Percentiles rank a stretch among this genome's conserved stretches.
These are phyloP conservation scores for Drosophila teissieri DNA, from an alignment of 1,140 invertebrate species.

Conservation along the genomic window DNA sequence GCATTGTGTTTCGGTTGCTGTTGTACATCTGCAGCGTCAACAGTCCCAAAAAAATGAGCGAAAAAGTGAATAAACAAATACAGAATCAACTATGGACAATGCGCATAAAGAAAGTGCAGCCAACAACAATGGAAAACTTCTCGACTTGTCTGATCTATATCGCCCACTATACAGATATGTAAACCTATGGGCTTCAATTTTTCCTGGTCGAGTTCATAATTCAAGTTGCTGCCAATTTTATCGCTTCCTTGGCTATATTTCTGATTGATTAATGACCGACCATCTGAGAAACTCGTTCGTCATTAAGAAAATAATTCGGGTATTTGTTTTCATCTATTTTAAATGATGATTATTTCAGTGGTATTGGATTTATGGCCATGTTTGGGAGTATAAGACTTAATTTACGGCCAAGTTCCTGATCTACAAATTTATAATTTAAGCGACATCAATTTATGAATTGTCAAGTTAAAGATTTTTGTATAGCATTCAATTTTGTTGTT, in stretches of 20 bases:
- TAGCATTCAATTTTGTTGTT: not conserved
- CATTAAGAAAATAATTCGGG: slow-evolving; percentile 27
- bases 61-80: slow-evolving; percentile 29
- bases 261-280: slow-evolving; percentile 40
- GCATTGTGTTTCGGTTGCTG: slow-evolving; percentile 18
- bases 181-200: slow-evolving; percentile 8
- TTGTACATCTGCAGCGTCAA: slow-evolving; percentile 40
- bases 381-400: not conserved
- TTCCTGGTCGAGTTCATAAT: slow-evolving; percentile 7
- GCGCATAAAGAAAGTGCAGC: slow-evolving; percentile 14
- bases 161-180: slow-evolving; percentile 1
- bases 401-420: slow-evolving; percentile 15
- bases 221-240: slow-evolving; percentile 10
- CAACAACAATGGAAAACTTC: slow-evolving; percentile 20
- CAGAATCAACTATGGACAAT: slow-evolving; percentile 3
- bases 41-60: slow-evolving; percentile 37
- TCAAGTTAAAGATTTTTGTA: not conserved
- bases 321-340: slow-evolving; percentile 35
- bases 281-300: slow-evolving; percentile 19
- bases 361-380: slow-evolving; percentile 14
- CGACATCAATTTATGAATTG: slow-evolving; percentile 8
- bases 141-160: not conserved
- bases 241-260: slow-evolving; percentile 13
- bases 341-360: slow-evolving; percentile 9
- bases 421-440: not conserved